Evolutionary conservation across 2,797 vertebrate species (phyloP), one percentile per base, ranked within the genome.

Genomic region (Leuciscus waleckii): DNA sequence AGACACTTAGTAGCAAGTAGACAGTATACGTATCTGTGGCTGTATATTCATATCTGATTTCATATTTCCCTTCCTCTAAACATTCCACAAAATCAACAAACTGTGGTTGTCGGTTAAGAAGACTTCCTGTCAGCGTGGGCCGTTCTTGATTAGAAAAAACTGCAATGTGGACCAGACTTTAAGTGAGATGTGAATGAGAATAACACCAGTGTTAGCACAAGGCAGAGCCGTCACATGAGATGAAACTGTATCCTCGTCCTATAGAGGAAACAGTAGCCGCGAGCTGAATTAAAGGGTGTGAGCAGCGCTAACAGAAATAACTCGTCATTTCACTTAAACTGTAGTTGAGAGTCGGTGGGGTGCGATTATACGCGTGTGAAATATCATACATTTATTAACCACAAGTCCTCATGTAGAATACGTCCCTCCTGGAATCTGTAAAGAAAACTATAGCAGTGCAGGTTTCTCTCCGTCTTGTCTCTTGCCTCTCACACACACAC

Each of bases 401-500:
- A 5, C 4, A 35, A 37, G 23, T 81, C 7, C 14, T 26, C 21
- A n/a, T 70, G 26, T 16, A 7, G 8, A 56, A 39, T 6, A 70
- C 5, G 16, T 82, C 81, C 13, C 26, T 37, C 41, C 13, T 43
- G 29, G 29, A 6, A 39, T 26, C 1, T 7, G 11, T 29, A 29
- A 63, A 63, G 11, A 43, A 69, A 11, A 39, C 35, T 26, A 19
- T 11, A 71, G 7, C 65, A 70, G 29, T 56, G 23, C 51, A 32
- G 41, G 41, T 37, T 83, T 75, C 54, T 35, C 32, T 71, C 23
- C 1, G 41, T 56, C 56, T 21, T 21, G 35, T 49, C 46, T 11
- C 49, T 49, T 41, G 80, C 54, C 80, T 26, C 80, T 14, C 71
- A 51, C 86, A 69, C 35, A 23, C 77, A 49, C 86, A 68, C 32